phyloP scores from a whole-genome alignment of 2,888 invertebrate species.

The Drosophila mettleri region DNA sequence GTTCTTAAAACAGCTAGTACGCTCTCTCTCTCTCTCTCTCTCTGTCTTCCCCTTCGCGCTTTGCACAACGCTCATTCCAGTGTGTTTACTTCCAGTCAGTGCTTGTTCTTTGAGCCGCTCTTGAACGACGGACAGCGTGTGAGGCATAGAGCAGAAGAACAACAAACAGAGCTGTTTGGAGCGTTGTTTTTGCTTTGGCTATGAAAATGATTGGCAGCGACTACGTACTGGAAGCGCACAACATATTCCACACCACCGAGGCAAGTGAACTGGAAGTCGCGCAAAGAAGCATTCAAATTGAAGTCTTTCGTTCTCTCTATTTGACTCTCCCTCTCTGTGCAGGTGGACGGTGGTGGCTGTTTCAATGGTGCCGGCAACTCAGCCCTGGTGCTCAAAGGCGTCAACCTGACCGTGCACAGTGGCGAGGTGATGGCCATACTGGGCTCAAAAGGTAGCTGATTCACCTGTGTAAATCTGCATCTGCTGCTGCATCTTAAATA shows the following conservation, averaged over 20 bases:
- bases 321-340: conserved; percentile 7
- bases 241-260: conserved; percentile 95
- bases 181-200: conserved; percentile 46
- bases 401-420: conserved; percentile 94
- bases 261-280: conserved; percentile 85
- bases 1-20: neutral
- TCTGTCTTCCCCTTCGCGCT: neutral
- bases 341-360: conserved; percentile 93
- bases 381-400: conserved; percentile 95
- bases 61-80: conserved; percentile 11
- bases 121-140: conserved; percentile 56
- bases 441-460: conserved; percentile 92
- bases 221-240: conserved; percentile 93
- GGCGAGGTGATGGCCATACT: conserved; percentile 97
- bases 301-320: conserved; percentile 57
- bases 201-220: conserved; percentile 91
- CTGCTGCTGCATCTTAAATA: too few species aligned
- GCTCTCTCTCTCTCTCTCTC: neutral
- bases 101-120: conserved; percentile 60
- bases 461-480: too few species aligned
- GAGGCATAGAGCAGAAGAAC: conserved; percentile 51
- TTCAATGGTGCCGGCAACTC: conserved; percentile 91
- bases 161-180: conserved; percentile 53
- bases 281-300: conserved; percentile 17
- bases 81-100: conserved; percentile 42